phyloP scores from a whole-genome alignment of 2,888 invertebrate genomes.

The Epirrita christyi region DNA sequence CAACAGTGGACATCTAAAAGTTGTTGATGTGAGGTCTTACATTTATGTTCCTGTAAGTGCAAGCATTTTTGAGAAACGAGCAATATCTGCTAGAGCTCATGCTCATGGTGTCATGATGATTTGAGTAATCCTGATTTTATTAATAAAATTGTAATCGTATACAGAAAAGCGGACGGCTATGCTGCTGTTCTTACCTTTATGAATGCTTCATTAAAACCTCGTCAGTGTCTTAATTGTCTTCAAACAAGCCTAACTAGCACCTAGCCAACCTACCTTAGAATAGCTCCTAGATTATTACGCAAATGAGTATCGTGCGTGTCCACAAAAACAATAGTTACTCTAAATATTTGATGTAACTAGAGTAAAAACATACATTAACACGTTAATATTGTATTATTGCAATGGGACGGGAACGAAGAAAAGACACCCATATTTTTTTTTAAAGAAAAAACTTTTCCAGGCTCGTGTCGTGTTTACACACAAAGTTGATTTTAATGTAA shows the following conservation, averaged over 20 bases:
- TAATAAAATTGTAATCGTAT: too few species aligned
- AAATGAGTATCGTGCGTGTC: constrained; percentile 42
- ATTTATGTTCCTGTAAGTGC: too few species aligned
- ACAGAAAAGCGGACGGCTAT: too few species aligned
- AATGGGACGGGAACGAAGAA: constrained; percentile 1
- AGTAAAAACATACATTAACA: constrained; percentile 53
- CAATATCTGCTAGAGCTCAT: background rate
- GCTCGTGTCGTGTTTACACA: too few species aligned
- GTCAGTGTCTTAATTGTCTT: constrained; percentile 17
- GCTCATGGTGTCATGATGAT: too few species aligned
- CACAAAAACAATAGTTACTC: constrained; percentile 38
- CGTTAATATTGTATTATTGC: constrained; percentile 50
- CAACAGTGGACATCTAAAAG: too few species aligned
- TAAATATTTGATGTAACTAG: constrained; percentile 50
- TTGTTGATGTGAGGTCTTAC: too few species aligned
- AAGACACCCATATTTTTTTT: too few species aligned
- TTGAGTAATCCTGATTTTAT: too few species aligned
- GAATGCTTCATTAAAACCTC: constrained; percentile 13
- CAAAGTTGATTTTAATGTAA: too few species aligned
- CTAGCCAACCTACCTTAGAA: background rate
- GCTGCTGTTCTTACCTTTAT: background rate
- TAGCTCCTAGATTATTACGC: constrained; percentile 28
- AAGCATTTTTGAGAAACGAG: too few species aligned
- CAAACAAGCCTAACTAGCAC: constrained; percentile 12
- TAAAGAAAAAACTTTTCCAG: too few species aligned